A percentile compares a stretch with the other conserved stretches of the same genome.
Evolutionary conservation across 2,113 vertebrate genomes (phyloP).

Genomic region (Rana temporaria): DNA sequence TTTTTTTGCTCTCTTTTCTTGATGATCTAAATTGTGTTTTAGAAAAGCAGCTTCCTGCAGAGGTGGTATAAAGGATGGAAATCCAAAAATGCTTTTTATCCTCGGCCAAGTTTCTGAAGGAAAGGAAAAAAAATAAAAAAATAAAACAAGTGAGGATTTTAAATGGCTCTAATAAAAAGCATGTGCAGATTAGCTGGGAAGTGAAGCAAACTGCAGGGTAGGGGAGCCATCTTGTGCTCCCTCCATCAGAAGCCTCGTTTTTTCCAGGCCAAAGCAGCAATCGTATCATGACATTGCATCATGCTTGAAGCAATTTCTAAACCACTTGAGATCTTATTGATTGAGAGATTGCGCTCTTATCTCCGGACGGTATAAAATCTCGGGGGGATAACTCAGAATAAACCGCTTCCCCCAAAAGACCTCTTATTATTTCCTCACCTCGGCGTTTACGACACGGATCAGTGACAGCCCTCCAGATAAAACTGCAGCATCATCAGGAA

Average conservation of each 20-base stretch:
- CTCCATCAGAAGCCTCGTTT: background rate
- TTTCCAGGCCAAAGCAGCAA: background rate
- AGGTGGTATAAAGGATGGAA: conserved; percentile 43
- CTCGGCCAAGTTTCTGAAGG: conserved; percentile 34
- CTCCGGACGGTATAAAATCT: background rate
- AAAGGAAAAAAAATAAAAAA: conserved; percentile 9
- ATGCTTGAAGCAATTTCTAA: background rate
- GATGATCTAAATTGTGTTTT: conserved; percentile 27
- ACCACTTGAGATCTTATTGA: background rate
- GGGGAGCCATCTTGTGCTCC: conserved; percentile 19
- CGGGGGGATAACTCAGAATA: conserved; percentile 31
- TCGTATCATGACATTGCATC: conserved; percentile 26
- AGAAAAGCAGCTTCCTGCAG: conserved; percentile 35
- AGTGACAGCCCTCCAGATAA: background rate
- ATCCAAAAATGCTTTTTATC: conserved; percentile 44
- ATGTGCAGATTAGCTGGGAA: conserved; percentile 15
- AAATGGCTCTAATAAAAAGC: conserved; percentile 32
- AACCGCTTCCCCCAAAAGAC: conserved; percentile 14
- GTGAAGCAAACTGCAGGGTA: background rate
- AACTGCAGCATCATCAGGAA: background rate
- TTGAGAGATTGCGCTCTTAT: background rate
- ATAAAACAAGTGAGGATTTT: conserved; percentile 12
- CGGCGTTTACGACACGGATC: background rate
- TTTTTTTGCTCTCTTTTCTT: conserved; percentile 6
- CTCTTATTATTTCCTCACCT: conserved; percentile 7